A percentile compares a stretch with the other conserved stretches of the same genome.
Evolutionary conservation across 2,888 invertebrate genomes (phyloP).

Genomic region (Napeogenes sylphis): DNA sequence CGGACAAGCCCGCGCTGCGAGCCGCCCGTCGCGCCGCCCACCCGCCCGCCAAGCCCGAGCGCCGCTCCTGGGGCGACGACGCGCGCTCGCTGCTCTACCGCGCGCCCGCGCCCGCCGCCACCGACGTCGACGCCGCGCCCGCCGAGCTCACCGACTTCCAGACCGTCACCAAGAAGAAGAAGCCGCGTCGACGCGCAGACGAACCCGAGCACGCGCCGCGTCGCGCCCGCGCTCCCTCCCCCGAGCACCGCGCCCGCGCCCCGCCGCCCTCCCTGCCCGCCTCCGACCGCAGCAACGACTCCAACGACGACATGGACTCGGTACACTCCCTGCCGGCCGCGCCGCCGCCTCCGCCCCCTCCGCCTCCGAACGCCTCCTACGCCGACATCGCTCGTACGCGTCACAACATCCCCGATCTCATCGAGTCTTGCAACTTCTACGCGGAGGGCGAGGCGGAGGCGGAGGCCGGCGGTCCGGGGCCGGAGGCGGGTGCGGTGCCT

Average conservation of each 20-base stretch:
- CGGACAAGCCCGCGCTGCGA: slow-evolving; percentile 79
- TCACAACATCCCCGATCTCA: slow-evolving; percentile 72
- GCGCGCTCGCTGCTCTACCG: slow-evolving; percentile 62
- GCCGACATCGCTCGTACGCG: slow-evolving; percentile 86
- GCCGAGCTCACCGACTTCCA: slow-evolving; percentile 85
- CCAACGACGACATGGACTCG: slow-evolving; percentile 88
- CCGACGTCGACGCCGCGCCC: slow-evolving; percentile 48
- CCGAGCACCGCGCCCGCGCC: slow-evolving; percentile 41
- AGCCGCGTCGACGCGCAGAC: slow-evolving; percentile 83
- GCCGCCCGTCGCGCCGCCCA: slow-evolving; percentile 47
- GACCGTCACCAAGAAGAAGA: slow-evolving; percentile 89
- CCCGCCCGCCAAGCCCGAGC: slow-evolving; percentile 60
- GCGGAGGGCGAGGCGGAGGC: slow-evolving; percentile 46
- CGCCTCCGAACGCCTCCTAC: slow-evolving; percentile 86
- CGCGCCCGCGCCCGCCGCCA: slow-evolving; percentile 30
- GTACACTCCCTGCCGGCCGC: slow-evolving; percentile 88
- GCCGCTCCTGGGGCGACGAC: slow-evolving; percentile 84
- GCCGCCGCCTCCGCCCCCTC: slow-evolving; percentile 60
- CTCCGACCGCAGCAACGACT: slow-evolving; percentile 88
- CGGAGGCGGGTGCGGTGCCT: slow-evolving; percentile 15
- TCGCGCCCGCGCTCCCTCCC: slow-evolving; percentile 70
- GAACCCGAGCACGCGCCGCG: slow-evolving; percentile 41
- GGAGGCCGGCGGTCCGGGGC: slow-evolving; percentile 28
- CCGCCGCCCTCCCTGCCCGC: slow-evolving; percentile 85
- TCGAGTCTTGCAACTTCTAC: slow-evolving; percentile 74